These are phyloP conservation scores for Poecile montanus DNA, from an alignment of 2,797 vertebrate species.

Conservation along the genomic window DNA sequence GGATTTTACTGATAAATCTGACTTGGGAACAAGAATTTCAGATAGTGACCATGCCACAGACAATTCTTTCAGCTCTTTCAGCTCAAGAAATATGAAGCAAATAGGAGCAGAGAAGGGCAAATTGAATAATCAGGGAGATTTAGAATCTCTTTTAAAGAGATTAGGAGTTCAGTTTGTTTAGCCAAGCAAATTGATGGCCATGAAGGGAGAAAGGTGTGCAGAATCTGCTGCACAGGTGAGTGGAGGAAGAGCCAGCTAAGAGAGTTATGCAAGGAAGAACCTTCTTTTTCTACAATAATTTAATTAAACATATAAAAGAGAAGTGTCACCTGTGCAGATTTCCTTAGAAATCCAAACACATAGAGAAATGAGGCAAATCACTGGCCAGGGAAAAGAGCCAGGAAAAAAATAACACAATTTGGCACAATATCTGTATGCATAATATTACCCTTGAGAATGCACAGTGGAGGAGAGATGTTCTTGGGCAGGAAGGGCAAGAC, in stretches of 20 bases:
- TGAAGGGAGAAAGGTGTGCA: background rate
- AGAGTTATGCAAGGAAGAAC: background rate
- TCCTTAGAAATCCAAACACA: constrained; percentile 12
- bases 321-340: background rate
- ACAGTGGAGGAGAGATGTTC: background rate
- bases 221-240: background rate
- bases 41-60: background rate
- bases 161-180: constrained; percentile 8
- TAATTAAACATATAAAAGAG: background rate
- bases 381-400: background rate
- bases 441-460: constrained; percentile 1
- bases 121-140: background rate
- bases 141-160: background rate
- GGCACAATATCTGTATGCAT: background rate
- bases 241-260: background rate
- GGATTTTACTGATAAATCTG: background rate
- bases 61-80: background rate
- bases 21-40: background rate
- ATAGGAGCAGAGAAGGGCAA: background rate
- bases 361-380: background rate
- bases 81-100: background rate
- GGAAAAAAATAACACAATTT: background rate
- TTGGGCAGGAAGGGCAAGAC: background rate
- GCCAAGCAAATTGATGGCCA: background rate
- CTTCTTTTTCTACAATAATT: background rate